Evolutionary conservation across 1,140 invertebrate genomes (phyloP).

Genomic region (Euwallacea fornicatus): DNA sequence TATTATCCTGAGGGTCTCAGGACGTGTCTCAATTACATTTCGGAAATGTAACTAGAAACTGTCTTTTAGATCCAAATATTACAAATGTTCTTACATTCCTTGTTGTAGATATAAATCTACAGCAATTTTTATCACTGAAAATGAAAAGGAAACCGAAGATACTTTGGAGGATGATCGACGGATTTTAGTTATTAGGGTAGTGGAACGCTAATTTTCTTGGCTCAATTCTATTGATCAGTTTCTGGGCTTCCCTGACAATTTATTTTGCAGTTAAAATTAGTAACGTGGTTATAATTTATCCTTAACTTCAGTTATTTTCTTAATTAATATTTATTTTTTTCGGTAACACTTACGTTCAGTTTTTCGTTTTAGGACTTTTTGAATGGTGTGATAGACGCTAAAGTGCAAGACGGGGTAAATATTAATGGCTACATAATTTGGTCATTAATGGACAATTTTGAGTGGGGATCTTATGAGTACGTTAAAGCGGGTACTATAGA

Average conservation of each 20-base stretch:
- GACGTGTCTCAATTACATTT: neutral
- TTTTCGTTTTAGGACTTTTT: conserved; percentile 55
- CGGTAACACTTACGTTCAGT: too few relatives aligned
- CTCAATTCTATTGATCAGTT: too few relatives aligned
- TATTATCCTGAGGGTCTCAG: neutral
- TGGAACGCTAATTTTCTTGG: too few relatives aligned
- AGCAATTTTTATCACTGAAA: conserved; percentile 14
- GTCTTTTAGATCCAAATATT: too few relatives aligned
- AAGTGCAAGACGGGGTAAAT: conserved; percentile 56
- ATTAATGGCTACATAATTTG: conserved; percentile 61
- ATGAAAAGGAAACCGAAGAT: neutral
- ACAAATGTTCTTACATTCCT: too few relatives aligned
- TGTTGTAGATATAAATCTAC: conserved; percentile 4
- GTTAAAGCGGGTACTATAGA: too few relatives aligned
- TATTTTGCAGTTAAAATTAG: too few relatives aligned
- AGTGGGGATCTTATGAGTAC: conserved; percentile 59
- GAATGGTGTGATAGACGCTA: conserved; percentile 58
- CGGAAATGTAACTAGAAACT: too few relatives aligned
- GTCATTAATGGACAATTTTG: conserved; percentile 65
- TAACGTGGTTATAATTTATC: neutral
- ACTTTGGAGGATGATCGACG: conserved; percentile 5
- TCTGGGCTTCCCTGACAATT: too few relatives aligned
- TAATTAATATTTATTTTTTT: too few relatives aligned
- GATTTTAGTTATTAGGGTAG: conserved; percentile 5
- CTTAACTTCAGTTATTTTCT: too few relatives aligned